Evolutionary conservation across 2,113 vertebrate genomes (phyloP).

Genomic region (Leucosticte australis): DNA sequence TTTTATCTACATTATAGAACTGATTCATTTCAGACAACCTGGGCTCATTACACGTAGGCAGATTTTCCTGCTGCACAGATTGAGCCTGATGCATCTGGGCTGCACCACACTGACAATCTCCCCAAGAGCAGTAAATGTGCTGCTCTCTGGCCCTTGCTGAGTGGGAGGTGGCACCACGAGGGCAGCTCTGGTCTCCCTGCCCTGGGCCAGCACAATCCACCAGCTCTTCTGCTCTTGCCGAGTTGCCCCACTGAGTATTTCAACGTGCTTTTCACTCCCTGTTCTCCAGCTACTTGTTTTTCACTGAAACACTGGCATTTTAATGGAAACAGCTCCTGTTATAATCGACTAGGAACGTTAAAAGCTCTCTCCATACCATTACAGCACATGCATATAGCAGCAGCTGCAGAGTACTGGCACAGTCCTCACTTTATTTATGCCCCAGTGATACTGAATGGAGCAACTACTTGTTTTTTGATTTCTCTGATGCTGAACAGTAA

Average conservation of each 20-base stretch:
- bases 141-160: background rate
- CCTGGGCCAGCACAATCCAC: background rate
- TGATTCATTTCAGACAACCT: conserved; percentile 43
- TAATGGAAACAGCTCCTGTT: background rate
- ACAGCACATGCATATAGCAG: background rate
- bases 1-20: background rate
- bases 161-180: background rate
- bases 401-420: background rate
- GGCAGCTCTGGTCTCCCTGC: background rate
- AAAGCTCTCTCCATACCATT: background rate
- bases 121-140: background rate
- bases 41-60: background rate
- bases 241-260: too few species aligned
- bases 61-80: conserved; percentile 20
- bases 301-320: background rate
- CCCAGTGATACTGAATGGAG: background rate
- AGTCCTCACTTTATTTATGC: background rate
- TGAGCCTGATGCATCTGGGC: conserved; percentile 4
- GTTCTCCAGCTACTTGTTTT: background rate
- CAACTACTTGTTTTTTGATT: background rate
- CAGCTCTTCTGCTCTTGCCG: background rate
- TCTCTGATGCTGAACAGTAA: background rate
- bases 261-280: background rate
- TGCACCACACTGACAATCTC: background rate
- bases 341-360: background rate